Evolutionary conservation across 2,888 invertebrate species (phyloP), one percentile per base, ranked within the genome.

Genomic region (Colostygia pectinataria): DNA sequence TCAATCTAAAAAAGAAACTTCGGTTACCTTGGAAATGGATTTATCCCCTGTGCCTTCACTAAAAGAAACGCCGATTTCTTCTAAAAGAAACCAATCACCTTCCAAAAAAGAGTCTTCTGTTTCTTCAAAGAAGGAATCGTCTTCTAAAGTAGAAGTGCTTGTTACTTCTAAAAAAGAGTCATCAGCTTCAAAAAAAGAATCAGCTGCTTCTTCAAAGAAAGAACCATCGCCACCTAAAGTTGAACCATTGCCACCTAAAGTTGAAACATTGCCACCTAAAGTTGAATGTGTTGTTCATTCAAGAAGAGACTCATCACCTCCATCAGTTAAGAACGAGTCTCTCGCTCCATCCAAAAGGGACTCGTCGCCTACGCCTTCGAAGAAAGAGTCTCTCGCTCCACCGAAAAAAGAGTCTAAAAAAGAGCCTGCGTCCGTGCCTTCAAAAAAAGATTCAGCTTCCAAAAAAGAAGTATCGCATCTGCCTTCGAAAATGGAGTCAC

Each of bases 1-100:
- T n/a, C 29, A 25, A 36, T 27, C 36, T 6, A 53, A 43, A 36
- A 53, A 32, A 27, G 47, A 53, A 48, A 9, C 27, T 4, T 2
- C 20, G 9, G 28, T 24, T 10, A 5, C 28, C 12, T 3, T 23
- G 5, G 41, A 28, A 27, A 32, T 23, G 8, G 40, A 51, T n/a
- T 15, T 20, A 20, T 31, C 32, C 3, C 34, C 36, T 27, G 23
- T 44, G 14, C 7, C 43, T 28, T 23, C 38, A n/a, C 32, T 18
- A 41, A 43, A 20, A 4, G 43, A 48, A 31, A 9, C 14, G n/a
- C 8, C 18, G 13, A 31, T 7, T n/a, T 9, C 24, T 6, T 12
- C 20, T 14, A 51, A 41, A 31, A 36, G 18, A 24, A 38, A 37
- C n/a, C 12, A 9, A 27, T 36, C 40, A 7, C 43, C 40, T 14